Conservation (phyloP, 1,140 invertebrate species). For the Arctopsyche grandis region DNA sequence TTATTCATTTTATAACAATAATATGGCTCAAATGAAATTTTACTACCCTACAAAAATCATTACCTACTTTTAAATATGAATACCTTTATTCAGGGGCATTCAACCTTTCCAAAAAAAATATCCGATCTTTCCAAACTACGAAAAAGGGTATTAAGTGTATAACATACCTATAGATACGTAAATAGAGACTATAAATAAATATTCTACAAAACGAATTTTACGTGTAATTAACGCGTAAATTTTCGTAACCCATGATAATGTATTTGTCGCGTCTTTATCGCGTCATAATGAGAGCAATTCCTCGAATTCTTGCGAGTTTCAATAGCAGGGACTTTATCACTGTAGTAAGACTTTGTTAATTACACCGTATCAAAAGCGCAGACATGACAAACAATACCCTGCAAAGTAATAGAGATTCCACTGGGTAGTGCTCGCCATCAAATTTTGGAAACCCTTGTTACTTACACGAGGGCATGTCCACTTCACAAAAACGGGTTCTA, state of each 20-base stretch:
- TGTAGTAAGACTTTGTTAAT: constrained; percentile 41
- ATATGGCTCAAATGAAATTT: no score
- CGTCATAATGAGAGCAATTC: constrained; percentile 33
- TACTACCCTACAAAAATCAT: no score
- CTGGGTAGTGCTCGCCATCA: constrained; percentile 27
- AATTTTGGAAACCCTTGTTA: constrained; percentile 40
- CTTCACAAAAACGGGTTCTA: constrained; percentile 32
- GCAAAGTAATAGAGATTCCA: constrained; percentile 38
- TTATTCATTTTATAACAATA: no score
- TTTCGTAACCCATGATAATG: background rate
- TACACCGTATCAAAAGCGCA: constrained; percentile 36
- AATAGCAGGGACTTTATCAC: constrained; percentile 32
- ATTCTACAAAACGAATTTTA: no score
- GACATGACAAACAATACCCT: constrained; percentile 40
- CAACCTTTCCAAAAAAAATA: no score
- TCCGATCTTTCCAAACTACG: no score
- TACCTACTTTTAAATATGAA: no score
- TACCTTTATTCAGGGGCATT: no score
- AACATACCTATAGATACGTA: no score
- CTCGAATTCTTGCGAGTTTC: constrained; percentile 35
- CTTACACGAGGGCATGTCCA: constrained; percentile 19
- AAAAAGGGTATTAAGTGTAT: no score
- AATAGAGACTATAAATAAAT: no score
- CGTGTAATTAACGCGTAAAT: no score
- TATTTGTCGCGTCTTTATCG: constrained; percentile 28